Conservation (phyloP, 2,888 invertebrate species). For the Oscheius sp. region DNA sequence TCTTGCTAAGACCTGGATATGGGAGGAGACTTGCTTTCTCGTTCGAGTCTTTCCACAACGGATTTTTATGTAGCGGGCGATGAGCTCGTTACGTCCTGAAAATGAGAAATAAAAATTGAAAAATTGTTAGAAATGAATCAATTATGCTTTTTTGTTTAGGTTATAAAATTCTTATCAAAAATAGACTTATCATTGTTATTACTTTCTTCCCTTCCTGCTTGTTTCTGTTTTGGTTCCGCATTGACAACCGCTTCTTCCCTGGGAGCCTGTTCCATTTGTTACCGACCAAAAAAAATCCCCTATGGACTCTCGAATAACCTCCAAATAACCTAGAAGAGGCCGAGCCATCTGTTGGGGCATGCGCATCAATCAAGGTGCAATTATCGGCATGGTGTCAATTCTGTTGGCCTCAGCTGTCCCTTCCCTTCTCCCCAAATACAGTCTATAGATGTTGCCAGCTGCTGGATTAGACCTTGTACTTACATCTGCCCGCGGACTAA, state of each 20-base stretch:
- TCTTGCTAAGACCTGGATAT: constrained; percentile 98
- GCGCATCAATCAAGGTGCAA: constrained; percentile 24
- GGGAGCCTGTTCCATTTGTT: too few relatives aligned
- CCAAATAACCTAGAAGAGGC: not conserved
- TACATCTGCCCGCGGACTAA: constrained; percentile 21
- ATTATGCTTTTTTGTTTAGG: too few relatives aligned
- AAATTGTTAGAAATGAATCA: too few relatives aligned
- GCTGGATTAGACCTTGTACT: constrained; percentile 11
- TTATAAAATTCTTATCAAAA: too few relatives aligned
- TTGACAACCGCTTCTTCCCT: too few relatives aligned
- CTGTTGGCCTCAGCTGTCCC: constrained; percentile 10
- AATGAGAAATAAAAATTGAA: not conserved
- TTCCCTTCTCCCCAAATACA: not conserved
- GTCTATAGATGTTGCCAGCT: constrained; percentile 21
- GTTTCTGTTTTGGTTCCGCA: too few relatives aligned
- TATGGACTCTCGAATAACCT: constrained; percentile 14
- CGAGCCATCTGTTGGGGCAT: constrained; percentile 25
- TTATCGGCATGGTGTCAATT: constrained; percentile 28
- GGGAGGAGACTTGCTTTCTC: constrained; percentile 98
- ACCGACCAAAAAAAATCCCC: too few relatives aligned
- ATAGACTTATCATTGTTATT: too few relatives aligned
- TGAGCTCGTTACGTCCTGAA: constrained; percentile 98
- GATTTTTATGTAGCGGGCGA: constrained; percentile 99
- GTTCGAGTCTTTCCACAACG: constrained; percentile 99
- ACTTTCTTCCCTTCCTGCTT: not conserved